A percentile compares a stretch with the other conserved stretches of the same genome.
Conservation (phyloP, 2,797 vertebrate genomes). For the Jordanella pulchra region DNA sequence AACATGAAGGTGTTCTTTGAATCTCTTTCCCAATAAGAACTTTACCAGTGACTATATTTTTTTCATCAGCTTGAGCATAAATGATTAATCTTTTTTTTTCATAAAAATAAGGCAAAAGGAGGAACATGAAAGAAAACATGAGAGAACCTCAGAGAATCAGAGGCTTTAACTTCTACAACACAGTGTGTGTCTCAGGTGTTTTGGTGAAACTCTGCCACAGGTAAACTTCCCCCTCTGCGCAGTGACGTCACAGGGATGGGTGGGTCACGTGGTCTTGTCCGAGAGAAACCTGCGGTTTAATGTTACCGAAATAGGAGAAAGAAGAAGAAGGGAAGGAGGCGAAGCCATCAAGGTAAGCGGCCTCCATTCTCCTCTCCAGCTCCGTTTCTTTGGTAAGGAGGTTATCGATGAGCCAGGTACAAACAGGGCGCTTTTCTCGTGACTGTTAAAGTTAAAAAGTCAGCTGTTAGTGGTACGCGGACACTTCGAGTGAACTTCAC, state of each 20-base stretch:
- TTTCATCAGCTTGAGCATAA: too few relatives aligned
- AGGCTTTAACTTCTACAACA: too few relatives aligned
- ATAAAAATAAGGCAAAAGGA: background rate
- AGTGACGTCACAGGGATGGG: slow-evolving; percentile 64
- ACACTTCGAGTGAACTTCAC: background rate
- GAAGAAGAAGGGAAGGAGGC: slow-evolving; percentile 6
- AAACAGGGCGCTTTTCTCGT: background rate
- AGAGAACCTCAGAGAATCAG: background rate
- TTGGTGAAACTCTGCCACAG: slow-evolving; percentile 12
- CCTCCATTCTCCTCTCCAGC: background rate
- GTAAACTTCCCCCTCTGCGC: slow-evolving; percentile 2
- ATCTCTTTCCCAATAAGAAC: background rate
- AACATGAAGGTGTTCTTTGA: background rate
- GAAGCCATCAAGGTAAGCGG: slow-evolving; percentile 35
- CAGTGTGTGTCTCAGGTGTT: slow-evolving; percentile 27
- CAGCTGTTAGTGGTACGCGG: background rate
- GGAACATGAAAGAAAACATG: background rate
- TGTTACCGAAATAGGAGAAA: slow-evolving; percentile 39
- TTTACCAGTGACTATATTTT: too few relatives aligned
- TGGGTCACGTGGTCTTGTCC: slow-evolving; percentile 52
- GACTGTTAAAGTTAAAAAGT: slow-evolving; percentile 8
- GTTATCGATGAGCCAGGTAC: too few relatives aligned
- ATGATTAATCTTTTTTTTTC: too few relatives aligned
- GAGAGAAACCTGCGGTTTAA: slow-evolving; percentile 39
- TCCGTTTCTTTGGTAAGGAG: background rate